Evolutionary conservation across 2,888 invertebrate species (phyloP).

Genomic region (Sisyra nigra): DNA sequence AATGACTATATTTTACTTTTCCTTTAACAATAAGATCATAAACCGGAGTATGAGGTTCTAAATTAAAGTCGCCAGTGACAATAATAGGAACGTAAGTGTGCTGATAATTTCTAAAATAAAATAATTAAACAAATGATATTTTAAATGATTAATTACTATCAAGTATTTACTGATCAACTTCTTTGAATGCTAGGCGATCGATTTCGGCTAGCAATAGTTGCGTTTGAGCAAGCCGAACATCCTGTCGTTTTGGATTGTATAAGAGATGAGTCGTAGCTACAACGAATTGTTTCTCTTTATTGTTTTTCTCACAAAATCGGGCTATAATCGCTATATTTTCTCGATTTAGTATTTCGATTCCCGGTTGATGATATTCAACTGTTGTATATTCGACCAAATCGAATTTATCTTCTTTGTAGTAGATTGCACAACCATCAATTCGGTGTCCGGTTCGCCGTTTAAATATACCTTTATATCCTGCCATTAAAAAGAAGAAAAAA

Average conservation of each 20-base stretch:
- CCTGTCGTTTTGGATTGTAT: conserved; percentile 79
- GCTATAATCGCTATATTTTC: conserved; percentile 79
- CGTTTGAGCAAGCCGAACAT: conserved; percentile 79
- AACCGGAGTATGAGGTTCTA: conserved; percentile 54
- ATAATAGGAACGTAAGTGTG: conserved; percentile 56
- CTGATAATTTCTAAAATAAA: conserved; percentile 11
- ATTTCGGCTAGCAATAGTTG: conserved; percentile 72
- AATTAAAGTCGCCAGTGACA: conserved; percentile 88
- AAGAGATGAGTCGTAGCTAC: conserved; percentile 90
- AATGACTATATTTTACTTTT: conserved; percentile 29
- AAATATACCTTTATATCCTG: conserved; percentile 59
- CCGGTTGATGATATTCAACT: conserved; percentile 53
- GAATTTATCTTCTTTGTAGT: conserved; percentile 54
- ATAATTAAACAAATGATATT: conserved; percentile 10
- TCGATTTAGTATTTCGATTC: conserved; percentile 51
- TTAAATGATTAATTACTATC: background rate
- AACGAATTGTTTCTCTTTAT: conserved; percentile 39
- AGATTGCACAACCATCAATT: conserved; percentile 82
- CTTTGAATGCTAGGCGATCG: conserved; percentile 51
- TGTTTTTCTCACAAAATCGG: conserved; percentile 42
- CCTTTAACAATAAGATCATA: conserved; percentile 53
- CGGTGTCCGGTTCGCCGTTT: conserved; percentile 70
- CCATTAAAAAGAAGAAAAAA: conserved; percentile 7
- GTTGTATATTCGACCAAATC: conserved; percentile 42
- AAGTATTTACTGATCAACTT: conserved; percentile 19